Evolutionary conservation across 1,140 invertebrate genomes (phyloP), one percentile per base, ranked within the genome.

Genomic region (Philaenus spumarius): DNA sequence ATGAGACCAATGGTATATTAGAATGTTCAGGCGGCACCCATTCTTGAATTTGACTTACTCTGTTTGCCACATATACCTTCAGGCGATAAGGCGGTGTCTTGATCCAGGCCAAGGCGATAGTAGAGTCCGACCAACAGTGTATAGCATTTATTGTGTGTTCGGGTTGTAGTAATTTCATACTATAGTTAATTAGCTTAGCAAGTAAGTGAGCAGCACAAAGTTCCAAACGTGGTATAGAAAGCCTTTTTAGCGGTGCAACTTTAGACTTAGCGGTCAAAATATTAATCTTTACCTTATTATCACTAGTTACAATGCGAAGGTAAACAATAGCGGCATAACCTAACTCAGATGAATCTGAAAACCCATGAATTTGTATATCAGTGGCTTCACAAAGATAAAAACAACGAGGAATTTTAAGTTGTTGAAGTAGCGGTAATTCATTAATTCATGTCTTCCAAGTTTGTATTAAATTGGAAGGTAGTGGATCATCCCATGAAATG

Each of bases 41-140:
- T 50, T 50, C 47, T 14, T 50, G 26, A 3, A 50, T 50, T 50
- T 50, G 22, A 24, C 30, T 54, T 42, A 17, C 60, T n/a, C n/a
- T 11, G 42, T 62, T 40, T 2, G 60, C 42, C 2, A 54, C 56
- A 30, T 59, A 62, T 6, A 45, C 47, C 23, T 54, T 56, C 12
- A 48, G 24, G 9, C 40, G 45, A 30, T 58, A 52, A 1, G 46
- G 40, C 19, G 60, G 46, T 12, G 60, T 47, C 0, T 22, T 6
- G 3, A 61, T 57, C 60, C 60, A 61, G 9, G 46, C 11, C 17
- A 61, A 37, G 1, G 52, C 55, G 17, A 48, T 58, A 19, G 55
- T 58, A 14, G 60, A 61, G 43, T 61, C 60, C 4, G 46, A 24
- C 45, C 52, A 60, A 15, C 26, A 30, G 9, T 9, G 42, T 11